Base-by-base conservation (phyloP, 2,113 vertebrate genomes). In the Rhinoderma darwinii region DNA sequence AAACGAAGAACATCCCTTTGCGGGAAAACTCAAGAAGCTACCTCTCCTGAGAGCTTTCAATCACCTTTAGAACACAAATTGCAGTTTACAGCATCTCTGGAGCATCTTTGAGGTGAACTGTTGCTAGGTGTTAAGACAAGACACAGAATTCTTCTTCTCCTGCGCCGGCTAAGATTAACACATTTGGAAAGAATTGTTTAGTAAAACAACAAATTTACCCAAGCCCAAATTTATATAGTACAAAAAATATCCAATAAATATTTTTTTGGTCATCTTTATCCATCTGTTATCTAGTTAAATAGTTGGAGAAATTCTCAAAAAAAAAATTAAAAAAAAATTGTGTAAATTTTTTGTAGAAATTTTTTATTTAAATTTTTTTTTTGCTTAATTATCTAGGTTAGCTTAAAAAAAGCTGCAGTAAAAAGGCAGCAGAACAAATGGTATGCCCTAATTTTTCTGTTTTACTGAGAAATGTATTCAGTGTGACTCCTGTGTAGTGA, bases 391-490 rank as follows among this genome's bases (percentile, higher is more conserved):
- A 93, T 92, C 89, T 88, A 86, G 92, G 93, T 89, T 91, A 91
- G 91, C 91, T 94, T 90, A 47, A 90, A 93, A 93, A 94, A 91
- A 92, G 30, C 61, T 32, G 43, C 7, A 30, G 35, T 92, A 90
- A 91, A 94, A 94, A 41, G 41, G 14, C 88, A 89, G 92, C 93
- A 94, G 94, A 92, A 92, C 94, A 94, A 63, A 35, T 91, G n/a
- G 92, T 91, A 94, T 92, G 93, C 92, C 93, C 93, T 95, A 93
- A 94, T 94, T 94, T 95, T 96, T 94, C 93, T 94, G 93, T 95
- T 95, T 93, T 91, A 54, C 92, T 85, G 92, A 93, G 94, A 94
- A 95, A 96, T 95, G 93, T 95, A 96, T 96, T 95, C 95, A 94
- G 95, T 94, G 94, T 94, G 95, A 94, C 94, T 94, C 93, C 93